Base-by-base conservation (phyloP, 2,113 vertebrate species). In the Chunga burmeisteri region DNA sequence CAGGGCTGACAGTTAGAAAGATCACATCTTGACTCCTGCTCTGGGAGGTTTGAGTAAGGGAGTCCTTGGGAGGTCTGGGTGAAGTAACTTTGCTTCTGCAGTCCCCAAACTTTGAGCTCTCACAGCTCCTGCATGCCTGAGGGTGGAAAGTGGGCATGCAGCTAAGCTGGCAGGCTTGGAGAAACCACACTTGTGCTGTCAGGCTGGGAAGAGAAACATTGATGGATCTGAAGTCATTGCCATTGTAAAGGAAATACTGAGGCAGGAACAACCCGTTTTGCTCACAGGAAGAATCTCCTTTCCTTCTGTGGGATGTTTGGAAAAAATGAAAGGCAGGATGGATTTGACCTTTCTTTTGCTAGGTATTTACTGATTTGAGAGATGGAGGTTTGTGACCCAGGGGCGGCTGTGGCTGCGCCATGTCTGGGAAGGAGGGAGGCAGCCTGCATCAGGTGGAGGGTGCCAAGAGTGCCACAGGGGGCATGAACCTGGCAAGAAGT, bases 391-490 rank as follows among this genome's bases (percentile, higher is more conserved):
- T 66, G 52, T 46, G 65, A 4, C 34, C 21, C 7, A 11, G 47
- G n/a, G 42, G 9, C 40, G 66, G 34, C 30, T 56, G 30, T 3
- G 6, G 13, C 36, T 67, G 21, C 81, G 34, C 7, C 2, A 0
- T 30, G 38, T 13, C 17, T 62, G 34, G 12, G 19, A 65, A 75
- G 47, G 9, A 42, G 26, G 11, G 30, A 44, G 27, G 22, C 2
- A 2, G 44, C 6, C 16, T 58, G 73, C 44, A 77, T 82, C 26
- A 70, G 36, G 36, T 61, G 58, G n/a, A 62, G 40, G 6, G 25
- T 40, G 34, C 27, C 38, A 50, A 0, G 0, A 36, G 49, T 23
- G 21, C n/a, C 1, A 4, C 18, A 16, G 18, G 7, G 38, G 8
- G 1, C 11, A 50, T 26, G 61, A 81, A 42, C 22, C 26, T 62